Evolutionary conservation across 2,113 vertebrate species (phyloP).

Genomic region (Scytalopus superciliaris): DNA sequence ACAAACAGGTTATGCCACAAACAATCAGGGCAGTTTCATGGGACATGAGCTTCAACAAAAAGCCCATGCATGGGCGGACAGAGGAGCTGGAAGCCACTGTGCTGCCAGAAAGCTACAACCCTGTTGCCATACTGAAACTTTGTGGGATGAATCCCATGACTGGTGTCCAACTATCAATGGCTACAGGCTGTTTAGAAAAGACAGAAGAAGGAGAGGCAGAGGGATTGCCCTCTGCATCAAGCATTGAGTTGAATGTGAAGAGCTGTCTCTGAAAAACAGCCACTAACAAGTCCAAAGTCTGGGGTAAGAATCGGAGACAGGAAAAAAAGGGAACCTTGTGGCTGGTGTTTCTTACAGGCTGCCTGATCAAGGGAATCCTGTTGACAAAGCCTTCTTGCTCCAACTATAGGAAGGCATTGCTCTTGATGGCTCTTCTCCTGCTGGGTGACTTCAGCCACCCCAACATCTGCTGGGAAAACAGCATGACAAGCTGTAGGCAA

Average conservation of each 20-base stretch:
- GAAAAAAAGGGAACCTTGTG: background rate
- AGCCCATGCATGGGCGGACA: background rate
- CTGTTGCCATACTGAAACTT: background rate
- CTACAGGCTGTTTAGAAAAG: background rate
- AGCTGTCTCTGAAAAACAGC: background rate
- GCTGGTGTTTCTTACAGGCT: background rate
- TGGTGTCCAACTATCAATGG: too few relatives aligned
- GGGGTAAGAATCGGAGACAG: background rate
- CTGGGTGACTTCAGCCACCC: background rate
- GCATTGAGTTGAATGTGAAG: background rate
- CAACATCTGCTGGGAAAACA: background rate
- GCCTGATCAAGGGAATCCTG: background rate
- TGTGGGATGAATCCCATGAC: background rate
- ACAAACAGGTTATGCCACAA: background rate
- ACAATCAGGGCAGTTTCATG: background rate
- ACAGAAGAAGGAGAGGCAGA: background rate
- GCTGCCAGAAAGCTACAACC: background rate
- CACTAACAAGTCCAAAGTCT: background rate
- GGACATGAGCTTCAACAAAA: background rate
- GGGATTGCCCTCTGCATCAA: background rate
- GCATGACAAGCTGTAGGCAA: background rate
- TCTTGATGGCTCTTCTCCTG: background rate
- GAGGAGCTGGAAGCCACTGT: background rate
- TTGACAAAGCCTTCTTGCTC: background rate
- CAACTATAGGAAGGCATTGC: background rate